Evolutionary conservation across 2,113 vertebrate species (phyloP).

Genomic region (Vulpes vulpes): DNA sequence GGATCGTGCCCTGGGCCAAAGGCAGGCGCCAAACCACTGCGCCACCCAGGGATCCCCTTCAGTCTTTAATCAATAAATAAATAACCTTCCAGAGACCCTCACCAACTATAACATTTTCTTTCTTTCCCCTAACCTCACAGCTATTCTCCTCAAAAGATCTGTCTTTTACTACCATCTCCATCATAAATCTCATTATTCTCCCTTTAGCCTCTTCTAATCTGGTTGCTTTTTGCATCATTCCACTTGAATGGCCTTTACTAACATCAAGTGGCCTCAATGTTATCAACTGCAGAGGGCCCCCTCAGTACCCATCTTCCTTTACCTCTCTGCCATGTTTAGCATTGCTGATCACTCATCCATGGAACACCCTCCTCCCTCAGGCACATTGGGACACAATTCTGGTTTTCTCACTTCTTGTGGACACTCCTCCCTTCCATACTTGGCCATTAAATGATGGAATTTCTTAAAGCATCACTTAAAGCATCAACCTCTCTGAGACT

Average conservation of each 20-base stretch:
- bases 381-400: not conserved
- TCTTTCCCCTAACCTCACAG: not conserved
- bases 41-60: not conserved
- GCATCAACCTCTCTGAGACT: not conserved
- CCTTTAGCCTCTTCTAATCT: not conserved
- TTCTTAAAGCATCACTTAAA: not conserved
- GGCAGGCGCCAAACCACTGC: too few species aligned
- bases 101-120: not conserved
- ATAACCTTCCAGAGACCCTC: not conserved
- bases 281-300: not conserved
- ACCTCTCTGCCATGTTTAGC: fast-evolving
- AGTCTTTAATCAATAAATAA: not conserved
- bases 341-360: not conserved
- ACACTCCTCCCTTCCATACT: not conserved
- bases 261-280: not conserved
- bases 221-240: not conserved
- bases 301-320: not conserved
- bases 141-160: not conserved
- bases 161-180: not conserved
- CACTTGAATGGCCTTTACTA: not conserved
- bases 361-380: not conserved
- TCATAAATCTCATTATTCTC: not conserved
- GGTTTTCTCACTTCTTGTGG: not conserved
- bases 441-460: not conserved
- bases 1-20: too few species aligned